Evolutionary conservation across 1,140 invertebrate species (phyloP).

Genomic region (Drosophila sproati): DNA sequence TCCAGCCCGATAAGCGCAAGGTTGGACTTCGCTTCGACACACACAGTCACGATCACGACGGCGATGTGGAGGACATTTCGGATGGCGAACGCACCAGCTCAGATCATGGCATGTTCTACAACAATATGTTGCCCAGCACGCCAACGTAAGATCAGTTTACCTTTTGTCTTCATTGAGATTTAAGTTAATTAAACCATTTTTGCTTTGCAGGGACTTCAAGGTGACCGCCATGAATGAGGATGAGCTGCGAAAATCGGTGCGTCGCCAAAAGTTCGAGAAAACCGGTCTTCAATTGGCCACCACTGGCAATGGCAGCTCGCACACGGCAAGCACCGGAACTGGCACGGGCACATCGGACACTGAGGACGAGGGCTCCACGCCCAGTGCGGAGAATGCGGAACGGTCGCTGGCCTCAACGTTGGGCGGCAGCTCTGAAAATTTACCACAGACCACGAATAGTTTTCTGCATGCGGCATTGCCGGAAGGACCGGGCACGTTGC

Average conservation of each 20-base stretch:
- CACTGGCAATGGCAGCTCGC: conserved; percentile 83
- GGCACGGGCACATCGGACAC: conserved; percentile 92
- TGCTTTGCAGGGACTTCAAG: conserved; percentile 89
- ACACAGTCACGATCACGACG: conserved; percentile 90
- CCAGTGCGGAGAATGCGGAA: conserved; percentile 90
- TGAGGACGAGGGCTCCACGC: conserved; percentile 91
- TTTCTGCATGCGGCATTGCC: conserved; percentile 82
- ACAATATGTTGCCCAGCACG: conserved; percentile 76
- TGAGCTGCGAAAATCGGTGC: conserved; percentile 91
- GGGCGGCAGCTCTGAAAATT: conserved; percentile 82
- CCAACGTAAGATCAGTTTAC: conserved; percentile 71
- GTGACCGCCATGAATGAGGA: conserved; percentile 95
- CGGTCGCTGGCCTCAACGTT: conserved; percentile 85
- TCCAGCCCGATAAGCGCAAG: conserved; percentile 72
- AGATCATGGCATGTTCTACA: conserved; percentile 86
- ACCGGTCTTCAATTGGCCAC: conserved; percentile 84
- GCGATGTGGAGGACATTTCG: conserved; percentile 93
- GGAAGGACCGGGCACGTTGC: conserved; percentile 74
- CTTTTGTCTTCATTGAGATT: not conserved
- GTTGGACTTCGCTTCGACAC: conserved; percentile 78
- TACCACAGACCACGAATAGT: conserved; percentile 71
- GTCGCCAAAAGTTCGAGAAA: conserved; percentile 88
- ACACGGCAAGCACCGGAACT: conserved; percentile 87
- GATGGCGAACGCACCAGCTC: conserved; percentile 92
- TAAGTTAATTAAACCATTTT: not conserved